phyloP scores from a whole-genome alignment of 2,797 vertebrate genomes.

The Phrynocephalus vlangalii region DNA sequence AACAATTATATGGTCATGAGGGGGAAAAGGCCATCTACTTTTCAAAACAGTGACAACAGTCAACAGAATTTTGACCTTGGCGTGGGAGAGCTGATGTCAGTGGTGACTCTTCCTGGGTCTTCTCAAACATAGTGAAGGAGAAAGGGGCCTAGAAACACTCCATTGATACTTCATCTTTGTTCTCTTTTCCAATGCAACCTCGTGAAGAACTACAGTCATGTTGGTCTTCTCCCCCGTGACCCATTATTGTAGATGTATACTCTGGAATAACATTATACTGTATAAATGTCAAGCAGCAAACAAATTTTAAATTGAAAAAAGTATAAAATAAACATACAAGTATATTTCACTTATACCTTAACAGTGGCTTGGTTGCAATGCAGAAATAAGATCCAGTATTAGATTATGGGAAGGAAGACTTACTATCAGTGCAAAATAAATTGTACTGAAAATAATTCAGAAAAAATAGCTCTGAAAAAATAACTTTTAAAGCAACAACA shows the following conservation, averaged over 20 bases:
- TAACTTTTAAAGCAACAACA: no score
- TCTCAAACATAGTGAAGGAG: no score
- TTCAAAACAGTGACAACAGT: no score
- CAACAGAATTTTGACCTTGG: no score
- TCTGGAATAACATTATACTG: slow-evolving; percentile 78
- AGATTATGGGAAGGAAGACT: slow-evolving; percentile 70
- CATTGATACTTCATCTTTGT: background rate
- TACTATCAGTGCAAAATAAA: slow-evolving; percentile 81
- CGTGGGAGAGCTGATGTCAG: no score
- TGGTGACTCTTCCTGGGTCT: no score
- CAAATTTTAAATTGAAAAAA: slow-evolving; percentile 78
- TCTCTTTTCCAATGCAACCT: background rate
- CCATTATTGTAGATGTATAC: slow-evolving; percentile 68
- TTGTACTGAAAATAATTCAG: slow-evolving; percentile 81
- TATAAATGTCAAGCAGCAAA: slow-evolving; percentile 78
- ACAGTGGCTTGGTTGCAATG: slow-evolving; percentile 72
- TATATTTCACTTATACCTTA: slow-evolving; percentile 74
- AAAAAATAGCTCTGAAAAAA: slow-evolving; percentile 70
- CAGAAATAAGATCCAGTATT: slow-evolving; percentile 60
- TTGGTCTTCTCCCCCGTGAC: no score
- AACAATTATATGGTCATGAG: no score
- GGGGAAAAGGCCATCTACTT: no score
- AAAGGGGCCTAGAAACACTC: background rate
- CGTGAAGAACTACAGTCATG: no score
- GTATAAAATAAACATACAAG: slow-evolving; percentile 73